phyloP scores from a whole-genome alignment of 2,113 vertebrate species.

The Grammomys dolichurus region DNA sequence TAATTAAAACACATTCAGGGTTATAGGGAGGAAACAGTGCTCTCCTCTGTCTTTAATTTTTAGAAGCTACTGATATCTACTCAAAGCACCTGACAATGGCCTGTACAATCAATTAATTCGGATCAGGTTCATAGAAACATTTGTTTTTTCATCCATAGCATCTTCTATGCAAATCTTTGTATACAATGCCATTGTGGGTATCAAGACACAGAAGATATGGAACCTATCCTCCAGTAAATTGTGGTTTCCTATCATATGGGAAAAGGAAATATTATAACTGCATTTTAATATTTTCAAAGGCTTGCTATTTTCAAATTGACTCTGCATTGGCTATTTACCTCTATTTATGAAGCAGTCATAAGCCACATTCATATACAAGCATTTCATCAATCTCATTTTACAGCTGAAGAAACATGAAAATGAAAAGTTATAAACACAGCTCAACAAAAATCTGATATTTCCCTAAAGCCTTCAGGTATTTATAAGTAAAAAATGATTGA shows the following conservation, averaged over 20 bases:
- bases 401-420: conserved; percentile 69
- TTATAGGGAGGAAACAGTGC: not conserved
- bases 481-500: conserved; percentile 68
- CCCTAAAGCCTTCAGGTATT: conserved; percentile 54
- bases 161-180: conserved; percentile 25
- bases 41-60: not conserved
- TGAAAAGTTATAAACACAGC: conserved; percentile 72
- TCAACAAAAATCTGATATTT: conserved; percentile 70
- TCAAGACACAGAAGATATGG: not conserved
- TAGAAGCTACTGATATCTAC: not conserved
- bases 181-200: not conserved
- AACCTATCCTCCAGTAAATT: conserved; percentile 2
- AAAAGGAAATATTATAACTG: conserved; percentile 33
- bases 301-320: conserved; percentile 55
- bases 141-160: conserved; percentile 25
- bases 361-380: conserved; percentile 46
- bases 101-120: not conserved
- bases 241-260: not conserved
- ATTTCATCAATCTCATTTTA: conserved; percentile 69
- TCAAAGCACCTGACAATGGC: not conserved
- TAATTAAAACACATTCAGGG: conserved; percentile 19
- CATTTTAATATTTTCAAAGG: conserved; percentile 66
- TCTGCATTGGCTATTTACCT: conserved; percentile 40
- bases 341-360: conserved; percentile 61
- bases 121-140: not conserved